Base-by-base conservation (phyloP, 2,888 invertebrate species). In the Corbicula japonica region DNA sequence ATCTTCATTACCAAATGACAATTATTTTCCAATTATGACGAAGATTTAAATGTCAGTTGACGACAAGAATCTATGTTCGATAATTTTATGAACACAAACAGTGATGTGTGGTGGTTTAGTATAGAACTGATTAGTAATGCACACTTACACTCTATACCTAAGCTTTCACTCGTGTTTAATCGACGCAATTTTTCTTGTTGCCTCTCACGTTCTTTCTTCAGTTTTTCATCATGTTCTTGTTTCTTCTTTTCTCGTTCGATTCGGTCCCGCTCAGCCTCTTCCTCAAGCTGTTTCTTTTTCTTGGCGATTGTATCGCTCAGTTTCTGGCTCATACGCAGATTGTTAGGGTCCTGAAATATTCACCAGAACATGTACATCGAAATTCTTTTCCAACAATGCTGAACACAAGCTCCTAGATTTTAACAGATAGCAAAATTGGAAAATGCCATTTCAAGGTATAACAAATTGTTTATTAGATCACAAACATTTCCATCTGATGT, bases 121-220 rank as follows among this genome's bases (percentile, higher is more conserved):
- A 56, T 18, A 44, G 30, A 5, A 30, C 23, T 23, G 38, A 26
- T 15, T 18, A 60, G 18, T 1, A 30, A 21, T 5, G 63, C 76
- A 83, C 44, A 84, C 84, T 86, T 84, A 86, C 86, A 81, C 72
- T 84, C 86, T 58, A 83, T 86, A 84, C 83, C 86, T 73, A 90
- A 74, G 79, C 88, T 88, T 56, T 89, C 89, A 50, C 87, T 88
- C 44, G 87, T 89, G 72, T 88, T 88, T 41, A 89, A 73, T 21
- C 87, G 84, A 54, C 85, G 79, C 21, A 90, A 76, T 54, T 89
- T 91, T 79, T 90, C 88, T 68, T 89, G 89, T 73, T 89, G 88
- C 68, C 88, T 73, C 77, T 90, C 90, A 28, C 87, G 65, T 75
- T 90, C 90, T 69, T 87, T 86, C 68, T 84, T 80, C 62, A 87